Evolutionary conservation across 53 echinoderm and acorn worm species (phyloP), one percentile per base, ranked within the genome.

Genomic region (Apostichopus leukothele): DNA sequence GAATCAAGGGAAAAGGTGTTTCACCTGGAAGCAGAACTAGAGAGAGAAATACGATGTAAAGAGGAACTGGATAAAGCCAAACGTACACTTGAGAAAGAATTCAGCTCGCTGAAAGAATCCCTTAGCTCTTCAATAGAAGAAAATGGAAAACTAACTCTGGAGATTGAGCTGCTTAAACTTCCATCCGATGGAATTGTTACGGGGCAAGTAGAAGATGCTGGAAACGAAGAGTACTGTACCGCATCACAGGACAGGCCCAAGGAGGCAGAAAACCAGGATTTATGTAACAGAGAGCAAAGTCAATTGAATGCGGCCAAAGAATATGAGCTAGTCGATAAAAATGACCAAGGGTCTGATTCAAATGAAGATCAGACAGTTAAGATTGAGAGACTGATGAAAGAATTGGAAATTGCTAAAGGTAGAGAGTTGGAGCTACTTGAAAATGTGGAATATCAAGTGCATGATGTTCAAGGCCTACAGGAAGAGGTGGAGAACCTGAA

Each of bases 151-250:
- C 71, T 71, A 5, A n/a, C 71, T 71, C 71, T 16, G 18, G 71
- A 71, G 18, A 71, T 71, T 71, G 71, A 71, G 18, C 20, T 71
- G 71, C 71, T 71, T 6, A 71, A 71, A 71, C 18, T 71, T 71
- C 71, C 71, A 71, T 68, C 89, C 84, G 66, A 89, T 68, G 26
- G 66, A 75, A 25, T 18, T 18, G 6, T 78, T 68, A 50, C 77
- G 76, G 55, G 91, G 71, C 53, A 91, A 89, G 50, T 53, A 27
- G 86, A 89, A 84, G 88, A 78, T 13, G 50, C 16, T 50, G 1
- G 84, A 88, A 75, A 6, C 5, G 71, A 71, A 19, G 71, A 71
- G 71, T 6, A 71, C 18, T 10, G 57, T 57, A 57, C 7, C 4
- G 57, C 57, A 57, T 57, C 10, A 57, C 57, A 57, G 57, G 57